Evolutionary conservation across 1,140 invertebrate species (phyloP).

Genomic region (Cylas formicarius): DNA sequence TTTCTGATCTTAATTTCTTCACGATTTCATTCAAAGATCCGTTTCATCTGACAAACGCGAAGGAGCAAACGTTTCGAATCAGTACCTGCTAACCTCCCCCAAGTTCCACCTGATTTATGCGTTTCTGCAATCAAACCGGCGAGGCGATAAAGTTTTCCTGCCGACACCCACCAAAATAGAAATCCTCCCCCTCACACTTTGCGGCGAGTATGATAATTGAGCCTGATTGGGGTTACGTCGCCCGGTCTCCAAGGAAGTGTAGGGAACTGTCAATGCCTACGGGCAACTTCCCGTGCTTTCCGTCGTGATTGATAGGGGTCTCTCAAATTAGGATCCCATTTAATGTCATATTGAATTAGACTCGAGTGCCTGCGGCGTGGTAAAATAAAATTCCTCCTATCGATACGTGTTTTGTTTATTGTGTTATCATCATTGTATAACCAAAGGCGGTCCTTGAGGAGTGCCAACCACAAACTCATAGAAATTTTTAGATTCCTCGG

Average conservation of each 20-base stretch:
- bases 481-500: too few relatives aligned
- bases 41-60: too few relatives aligned
- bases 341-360: constrained; percentile 19
- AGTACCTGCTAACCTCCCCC: not conserved
- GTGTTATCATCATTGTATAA: too few relatives aligned
- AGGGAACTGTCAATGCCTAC: constrained; percentile 23
- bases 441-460: too few relatives aligned
- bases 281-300: constrained; percentile 22
- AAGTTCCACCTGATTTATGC: constrained; percentile 1
- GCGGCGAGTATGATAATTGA: constrained; percentile 29
- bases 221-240: constrained; percentile 31
- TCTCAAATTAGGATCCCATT: constrained; percentile 20
- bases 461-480: too few relatives aligned
- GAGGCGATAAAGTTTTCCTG: too few relatives aligned
- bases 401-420: too few relatives aligned
- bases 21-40: too few relatives aligned
- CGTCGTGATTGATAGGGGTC: constrained; percentile 20
- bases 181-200: constrained; percentile 1
- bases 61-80: not conserved
- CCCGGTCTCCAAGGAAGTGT: constrained; percentile 16
- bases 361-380: not conserved
- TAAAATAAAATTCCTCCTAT: too few relatives aligned
- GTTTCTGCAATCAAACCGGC: constrained; percentile 1
- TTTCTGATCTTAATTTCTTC: too few relatives aligned
- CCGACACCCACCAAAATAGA: not conserved